Conservation (phyloP, 2,888 invertebrate species). For the Microctonus brassicae region DNA sequence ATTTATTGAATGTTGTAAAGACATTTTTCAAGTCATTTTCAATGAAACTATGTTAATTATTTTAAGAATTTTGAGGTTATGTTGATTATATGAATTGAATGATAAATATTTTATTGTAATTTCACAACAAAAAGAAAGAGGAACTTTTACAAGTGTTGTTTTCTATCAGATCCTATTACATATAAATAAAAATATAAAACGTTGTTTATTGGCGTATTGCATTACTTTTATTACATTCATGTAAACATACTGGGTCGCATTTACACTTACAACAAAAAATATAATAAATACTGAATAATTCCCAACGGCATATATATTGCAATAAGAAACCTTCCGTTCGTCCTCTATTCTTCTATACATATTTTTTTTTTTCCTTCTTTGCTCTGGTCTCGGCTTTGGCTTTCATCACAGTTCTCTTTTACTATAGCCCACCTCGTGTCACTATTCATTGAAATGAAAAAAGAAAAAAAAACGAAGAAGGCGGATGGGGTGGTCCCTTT, state of each 20-base stretch:
- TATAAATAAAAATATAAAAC: constrained; percentile 51
- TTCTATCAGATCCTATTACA: constrained; percentile 52
- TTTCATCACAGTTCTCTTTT: constrained; percentile 22
- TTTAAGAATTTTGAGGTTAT: too few species aligned
- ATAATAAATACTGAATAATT: constrained; percentile 18
- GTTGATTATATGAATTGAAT: too few species aligned
- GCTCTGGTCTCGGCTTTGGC: constrained; percentile 23
- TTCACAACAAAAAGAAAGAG: background rate
- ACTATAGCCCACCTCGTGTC: constrained; percentile 18
- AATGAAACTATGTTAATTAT: too few species aligned
- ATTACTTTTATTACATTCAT: constrained; percentile 50
- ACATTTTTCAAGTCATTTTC: too few species aligned
- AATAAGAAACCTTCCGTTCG: constrained; percentile 36
- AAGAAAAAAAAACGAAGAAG: constrained; percentile 26
- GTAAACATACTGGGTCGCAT: constrained; percentile 17
- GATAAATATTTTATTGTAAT: background rate
- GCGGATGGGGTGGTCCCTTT: constrained; percentile 46
- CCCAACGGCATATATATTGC: constrained; percentile 1
- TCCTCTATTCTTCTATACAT: background rate
- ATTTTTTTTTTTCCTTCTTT: constrained; percentile 3
- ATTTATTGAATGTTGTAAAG: too few species aligned
- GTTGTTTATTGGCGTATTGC: constrained; percentile 46
- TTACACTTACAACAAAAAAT: constrained; percentile 23
- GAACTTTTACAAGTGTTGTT: constrained; percentile 29
- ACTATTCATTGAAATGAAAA: constrained; percentile 24